A percentile compares a stretch with the other conserved stretches of the same genome.
Conservation (phyloP, 2,888 invertebrate genomes). For the Mythimna pallens region DNA sequence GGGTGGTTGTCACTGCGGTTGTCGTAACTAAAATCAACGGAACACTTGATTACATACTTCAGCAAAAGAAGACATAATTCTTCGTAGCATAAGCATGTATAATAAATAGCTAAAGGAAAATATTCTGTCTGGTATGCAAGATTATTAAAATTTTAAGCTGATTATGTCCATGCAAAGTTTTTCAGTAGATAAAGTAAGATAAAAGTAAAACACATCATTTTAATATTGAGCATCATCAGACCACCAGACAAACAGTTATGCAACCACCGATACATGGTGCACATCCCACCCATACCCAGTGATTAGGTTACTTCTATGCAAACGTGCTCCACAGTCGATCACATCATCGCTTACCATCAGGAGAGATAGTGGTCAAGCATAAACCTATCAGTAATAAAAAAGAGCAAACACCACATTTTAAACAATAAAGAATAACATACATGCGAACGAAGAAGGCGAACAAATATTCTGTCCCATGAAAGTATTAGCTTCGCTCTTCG, state of each 20-base stretch:
- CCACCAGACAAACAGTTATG: too few species aligned
- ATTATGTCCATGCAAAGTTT: neutral
- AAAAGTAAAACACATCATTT: neutral
- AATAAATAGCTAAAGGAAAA: neutral
- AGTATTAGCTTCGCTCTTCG: conserved; percentile 73
- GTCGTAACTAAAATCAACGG: conserved; percentile 54
- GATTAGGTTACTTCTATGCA: too few species aligned
- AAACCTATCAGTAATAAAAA: too few species aligned
- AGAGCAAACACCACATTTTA: neutral
- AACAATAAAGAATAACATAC: conserved; percentile 70
- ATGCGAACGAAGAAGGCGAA: conserved; percentile 78
- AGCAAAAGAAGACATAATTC: neutral
- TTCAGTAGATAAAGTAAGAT: neutral
- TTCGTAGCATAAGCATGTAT: neutral
- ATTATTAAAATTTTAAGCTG: neutral
- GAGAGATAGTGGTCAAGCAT: too few species aligned
- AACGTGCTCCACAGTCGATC: too few species aligned
- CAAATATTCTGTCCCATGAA: conserved; percentile 88
- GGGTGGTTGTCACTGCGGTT: conserved; percentile 66
- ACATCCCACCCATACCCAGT: too few species aligned
- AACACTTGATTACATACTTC: conserved; percentile 19
- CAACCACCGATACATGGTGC: too few species aligned
- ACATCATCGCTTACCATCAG: too few species aligned
- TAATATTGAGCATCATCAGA: neutral
- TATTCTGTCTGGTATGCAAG: neutral